Evolutionary conservation across 2,797 vertebrate genomes (phyloP), one percentile per base, ranked within the genome.

Genomic region (Bryconaethiops microstoma): DNA sequence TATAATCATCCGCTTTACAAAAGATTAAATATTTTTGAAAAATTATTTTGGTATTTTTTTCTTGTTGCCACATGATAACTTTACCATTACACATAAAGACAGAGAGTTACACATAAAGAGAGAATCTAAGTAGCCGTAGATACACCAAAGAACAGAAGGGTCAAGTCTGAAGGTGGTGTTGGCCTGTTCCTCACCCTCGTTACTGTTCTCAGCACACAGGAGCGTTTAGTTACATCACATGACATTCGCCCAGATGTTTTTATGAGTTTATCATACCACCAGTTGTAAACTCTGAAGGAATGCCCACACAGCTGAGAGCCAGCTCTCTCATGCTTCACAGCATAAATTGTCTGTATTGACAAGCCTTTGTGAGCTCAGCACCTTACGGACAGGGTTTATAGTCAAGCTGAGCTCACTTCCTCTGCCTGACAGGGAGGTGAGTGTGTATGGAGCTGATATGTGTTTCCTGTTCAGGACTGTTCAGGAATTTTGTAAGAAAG

Each of bases 341-440:
- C 55, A 68, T 59, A 80, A 74, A 77, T 76, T 52, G 55, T 21
- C 25, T 40, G 42, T 54, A 80, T 72, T 68, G 74, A 78, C 78
- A 39, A 76, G 76, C 59, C 69, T 81, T 74, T 78, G 81, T 83
- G 45, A 70, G 72, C 23, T 77, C 75, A 76, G 78, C 80, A 84
- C 73, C 74, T 79, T 65, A 77, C 25, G 52, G 62, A 78, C 29
- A 80, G 39, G 48, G 29, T 54, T 69, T 68, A 76, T 74, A 50
- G 64, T 42, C 40, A 23, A 40, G 59, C 45, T 19, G 57, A 59
- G 71, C 71, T 74, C 78, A 67, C 73, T 80, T 80, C 78, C 78
- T 74, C 23, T 57, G 71, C 60, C 48, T 57, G 71, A 74, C 71
- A 12, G 62, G 45, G 78, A 78, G 54, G 63, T 70, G 55, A 68